Percentiles rank a stretch among this genome's conserved stretches.
phyloP scores from a whole-genome alignment of 2,888 invertebrate genomes.

The Xestia c-nigrum region DNA sequence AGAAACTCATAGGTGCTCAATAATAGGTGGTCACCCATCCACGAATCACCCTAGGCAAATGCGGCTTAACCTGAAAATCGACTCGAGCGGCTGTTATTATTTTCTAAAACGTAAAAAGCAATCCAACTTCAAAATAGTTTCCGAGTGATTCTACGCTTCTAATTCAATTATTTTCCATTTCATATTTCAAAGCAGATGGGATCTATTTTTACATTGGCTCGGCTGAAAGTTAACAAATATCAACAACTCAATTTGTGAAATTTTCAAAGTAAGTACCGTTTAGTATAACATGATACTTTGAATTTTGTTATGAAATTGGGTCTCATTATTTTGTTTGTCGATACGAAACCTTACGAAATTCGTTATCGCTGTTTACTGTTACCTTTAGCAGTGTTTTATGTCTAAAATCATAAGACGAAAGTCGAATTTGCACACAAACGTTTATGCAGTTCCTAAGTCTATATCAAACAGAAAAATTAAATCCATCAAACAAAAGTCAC shows the following conservation, averaged over 20 bases:
- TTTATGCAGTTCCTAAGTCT: not conserved
- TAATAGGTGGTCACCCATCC: too few relatives aligned
- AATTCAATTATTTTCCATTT: not conserved
- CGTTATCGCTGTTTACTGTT: slow-evolving; percentile 12
- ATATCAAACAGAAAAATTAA: too few relatives aligned
- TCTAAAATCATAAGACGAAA: not conserved
- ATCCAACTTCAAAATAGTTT: not conserved
- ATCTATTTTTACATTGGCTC: not conserved
- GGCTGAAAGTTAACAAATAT: slow-evolving; percentile 36
- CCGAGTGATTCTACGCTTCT: not conserved
- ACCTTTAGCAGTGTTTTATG: slow-evolving; percentile 7
- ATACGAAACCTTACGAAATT: slow-evolving; percentile 45
- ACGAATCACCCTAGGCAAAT: too few relatives aligned
- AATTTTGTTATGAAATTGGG: slow-evolving; percentile 41
- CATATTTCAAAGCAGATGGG: not conserved
- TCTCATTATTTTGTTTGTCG: slow-evolving; percentile 56
- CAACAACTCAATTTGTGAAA: slow-evolving; percentile 48
- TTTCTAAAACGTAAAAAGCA: not conserved
- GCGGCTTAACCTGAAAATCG: too few relatives aligned
- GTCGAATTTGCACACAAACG: not conserved
- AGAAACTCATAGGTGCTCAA: too few relatives aligned
- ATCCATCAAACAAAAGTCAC: too few relatives aligned
- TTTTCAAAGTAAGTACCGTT: slow-evolving; percentile 47
- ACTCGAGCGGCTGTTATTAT: too few relatives aligned
- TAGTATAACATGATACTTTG: slow-evolving; percentile 32